A percentile compares a stretch with the other conserved stretches of the same genome.
These are phyloP conservation scores for Eolophus roseicapilla DNA, from an alignment of 2,113 vertebrate genomes.

Conservation along the genomic window DNA sequence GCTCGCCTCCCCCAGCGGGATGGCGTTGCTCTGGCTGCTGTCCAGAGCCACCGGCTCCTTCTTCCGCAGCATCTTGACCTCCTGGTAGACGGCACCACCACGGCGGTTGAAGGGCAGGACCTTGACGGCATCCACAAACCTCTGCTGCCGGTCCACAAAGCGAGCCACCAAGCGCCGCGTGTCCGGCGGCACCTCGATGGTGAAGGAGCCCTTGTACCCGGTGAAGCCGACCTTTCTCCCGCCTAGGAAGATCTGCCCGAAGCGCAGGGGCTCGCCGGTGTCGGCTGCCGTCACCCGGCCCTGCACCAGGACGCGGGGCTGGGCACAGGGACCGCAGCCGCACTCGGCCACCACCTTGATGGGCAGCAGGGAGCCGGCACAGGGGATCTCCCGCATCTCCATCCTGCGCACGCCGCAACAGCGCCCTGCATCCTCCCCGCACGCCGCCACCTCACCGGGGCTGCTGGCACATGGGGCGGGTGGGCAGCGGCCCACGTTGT, in stretches of 20 bases:
- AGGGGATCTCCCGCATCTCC: constrained; percentile 80
- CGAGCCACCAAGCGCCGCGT: constrained; percentile 85
- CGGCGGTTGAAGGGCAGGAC: constrained; percentile 89
- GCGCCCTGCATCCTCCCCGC: constrained; percentile 67
- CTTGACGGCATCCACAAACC: constrained; percentile 85
- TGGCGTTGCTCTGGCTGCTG: constrained; percentile 74
- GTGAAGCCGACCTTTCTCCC: constrained; percentile 83
- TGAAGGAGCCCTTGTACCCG: constrained; percentile 91
- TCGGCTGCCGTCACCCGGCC: constrained; percentile 87
- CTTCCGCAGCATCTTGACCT: constrained; percentile 90
- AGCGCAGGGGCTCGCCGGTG: constrained; percentile 86
- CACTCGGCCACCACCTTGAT: constrained; percentile 85
- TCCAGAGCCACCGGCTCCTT: constrained; percentile 81
- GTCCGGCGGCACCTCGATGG: constrained; percentile 82
- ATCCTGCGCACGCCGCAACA: constrained; percentile 86
- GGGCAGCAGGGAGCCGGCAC: constrained; percentile 80
- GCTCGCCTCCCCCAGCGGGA: constrained; percentile 80
- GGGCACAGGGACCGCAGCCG: constrained; percentile 84
- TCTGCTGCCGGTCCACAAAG: constrained; percentile 84
- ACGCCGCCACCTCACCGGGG: constrained; percentile 59
- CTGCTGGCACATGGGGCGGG: constrained; percentile 78
- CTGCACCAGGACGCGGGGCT: constrained; percentile 80
- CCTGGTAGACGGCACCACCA: constrained; percentile 86
- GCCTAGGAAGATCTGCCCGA: constrained; percentile 86
- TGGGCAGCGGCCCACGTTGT: constrained; percentile 86